phyloP scores from a whole-genome alignment of 64 coral and sea anemone species.

The Stichodactyla helianthus region DNA sequence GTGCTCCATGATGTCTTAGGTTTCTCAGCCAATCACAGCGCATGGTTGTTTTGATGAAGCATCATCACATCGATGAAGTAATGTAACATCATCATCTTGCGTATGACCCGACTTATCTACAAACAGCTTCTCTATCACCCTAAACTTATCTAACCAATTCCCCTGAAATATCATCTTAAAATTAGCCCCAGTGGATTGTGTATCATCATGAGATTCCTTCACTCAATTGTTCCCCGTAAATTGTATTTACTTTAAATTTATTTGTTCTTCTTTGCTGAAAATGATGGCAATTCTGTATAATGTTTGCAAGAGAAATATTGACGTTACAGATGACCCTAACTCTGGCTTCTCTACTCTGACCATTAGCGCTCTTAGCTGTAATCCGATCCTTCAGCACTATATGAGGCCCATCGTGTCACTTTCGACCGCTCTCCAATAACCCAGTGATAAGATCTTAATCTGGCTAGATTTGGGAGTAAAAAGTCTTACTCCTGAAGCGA shows the following conservation, averaged over 20 bases:
- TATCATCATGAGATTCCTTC: neutral
- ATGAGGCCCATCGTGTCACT: conserved; percentile 6
- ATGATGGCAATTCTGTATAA: neutral
- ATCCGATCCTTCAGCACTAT: neutral
- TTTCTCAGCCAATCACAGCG: neutral
- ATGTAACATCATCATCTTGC: neutral
- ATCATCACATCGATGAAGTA: neutral
- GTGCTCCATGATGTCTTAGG: neutral
- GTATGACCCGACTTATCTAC: neutral
- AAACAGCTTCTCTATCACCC: neutral
- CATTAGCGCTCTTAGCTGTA: neutral
- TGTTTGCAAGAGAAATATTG: conserved; percentile 10
- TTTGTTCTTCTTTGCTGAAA: neutral
- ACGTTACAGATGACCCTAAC: conserved; percentile 8
- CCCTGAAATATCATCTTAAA: neutral
- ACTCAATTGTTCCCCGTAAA: neutral
- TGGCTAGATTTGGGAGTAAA: neutral
- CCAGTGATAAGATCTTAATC: conserved; percentile 9
- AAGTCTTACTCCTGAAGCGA: neutral
- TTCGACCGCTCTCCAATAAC: neutral
- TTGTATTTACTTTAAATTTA: neutral
- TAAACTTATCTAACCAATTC: neutral
- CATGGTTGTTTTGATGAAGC: neutral
- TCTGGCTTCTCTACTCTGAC: neutral
- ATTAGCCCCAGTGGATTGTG: neutral